A percentile compares a stretch with the other conserved stretches of the same genome.
phyloP scores from a whole-genome alignment of 2,113 vertebrate genomes.

The human region GRCh38 chr5:66177501-66178000 shows the following conservation, averaged over 20 bases:
- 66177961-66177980: conserved; percentile 23
- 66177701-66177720: not conserved
- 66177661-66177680: conserved; percentile 49
- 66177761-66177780: not conserved
- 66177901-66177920: not conserved
- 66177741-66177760: not conserved
- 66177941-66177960: conserved; percentile 1
- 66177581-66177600: conserved; percentile 89
- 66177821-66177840: conserved; percentile 32
- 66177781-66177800: conserved; percentile 5
- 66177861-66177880: not conserved
- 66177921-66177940: not conserved
- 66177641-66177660: conserved; percentile 80
- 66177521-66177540: conserved; percentile 92
- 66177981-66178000: not conserved
- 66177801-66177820: not conserved
- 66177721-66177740: not conserved
- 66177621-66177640: conserved; percentile 84
- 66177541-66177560: conserved; percentile 86
- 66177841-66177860: not conserved
- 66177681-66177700: not conserved
- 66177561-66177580: conserved; percentile 88
- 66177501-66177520: conserved; percentile 82
- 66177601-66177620: conserved; percentile 89
- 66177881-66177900: not conserved